A percentile compares a stretch with the other conserved stretches of the same genome.
phyloP scores from a whole-genome alignment of 2,113 vertebrate genomes.

The Aegypius monachus region DNA sequence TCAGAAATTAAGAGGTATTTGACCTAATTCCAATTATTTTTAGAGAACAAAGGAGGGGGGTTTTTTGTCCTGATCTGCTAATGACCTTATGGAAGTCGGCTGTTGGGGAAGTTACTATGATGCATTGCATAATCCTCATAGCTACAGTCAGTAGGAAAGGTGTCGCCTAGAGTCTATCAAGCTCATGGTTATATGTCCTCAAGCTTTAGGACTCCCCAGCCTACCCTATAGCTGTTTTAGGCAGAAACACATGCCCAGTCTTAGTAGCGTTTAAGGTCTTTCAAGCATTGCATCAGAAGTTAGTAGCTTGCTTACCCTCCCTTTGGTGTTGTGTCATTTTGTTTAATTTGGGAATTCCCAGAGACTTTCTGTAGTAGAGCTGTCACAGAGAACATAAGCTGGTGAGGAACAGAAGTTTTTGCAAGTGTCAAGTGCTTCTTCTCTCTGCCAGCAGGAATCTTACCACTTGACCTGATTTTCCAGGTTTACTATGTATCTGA shows the following conservation, averaged over 20 bases:
- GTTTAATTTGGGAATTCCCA: background rate
- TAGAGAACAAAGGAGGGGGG: background rate
- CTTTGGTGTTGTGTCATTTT: background rate
- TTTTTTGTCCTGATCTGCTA: background rate
- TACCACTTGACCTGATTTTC: background rate
- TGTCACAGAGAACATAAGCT: background rate
- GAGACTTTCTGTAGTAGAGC: background rate
- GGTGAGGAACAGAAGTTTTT: background rate
- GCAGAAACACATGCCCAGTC: background rate
- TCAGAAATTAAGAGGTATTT: background rate
- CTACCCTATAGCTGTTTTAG: background rate
- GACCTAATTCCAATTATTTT: constrained; percentile 4
- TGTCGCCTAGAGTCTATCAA: background rate
- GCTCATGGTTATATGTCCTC: background rate
- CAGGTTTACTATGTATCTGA: background rate
- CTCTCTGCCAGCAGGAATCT: background rate
- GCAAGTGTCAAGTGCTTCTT: background rate
- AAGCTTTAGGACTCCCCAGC: background rate
- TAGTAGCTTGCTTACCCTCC: background rate
- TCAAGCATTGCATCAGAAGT: background rate
- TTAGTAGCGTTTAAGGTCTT: background rate
- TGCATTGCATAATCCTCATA: background rate
- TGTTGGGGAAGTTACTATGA: background rate
- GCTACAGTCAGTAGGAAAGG: background rate
- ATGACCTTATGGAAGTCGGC: background rate